Evolutionary conservation across 1,140 invertebrate species (phyloP), one percentile per base, ranked within the genome.

Genomic region (Araneus ventricosus): DNA sequence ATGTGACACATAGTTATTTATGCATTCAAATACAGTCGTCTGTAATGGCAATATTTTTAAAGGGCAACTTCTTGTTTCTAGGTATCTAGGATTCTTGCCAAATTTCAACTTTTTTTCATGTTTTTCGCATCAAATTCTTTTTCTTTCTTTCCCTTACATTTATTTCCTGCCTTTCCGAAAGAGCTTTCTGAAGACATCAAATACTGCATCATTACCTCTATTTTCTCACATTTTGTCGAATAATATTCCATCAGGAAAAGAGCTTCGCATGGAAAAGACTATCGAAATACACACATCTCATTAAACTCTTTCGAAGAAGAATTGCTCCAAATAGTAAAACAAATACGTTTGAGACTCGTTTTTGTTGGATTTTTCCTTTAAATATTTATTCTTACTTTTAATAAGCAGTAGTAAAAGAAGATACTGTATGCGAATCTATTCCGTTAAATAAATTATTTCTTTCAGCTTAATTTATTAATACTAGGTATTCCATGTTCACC

Each of bases 191-290:
- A 27, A 75, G 27, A 10, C 14, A 34, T 75, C 70, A 20, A 24
- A 75, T 37, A 37, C 30, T 75, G 70, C 70, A 34, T 75, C 70
- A 75, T 75, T 75, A 75, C 70, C 70, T 75, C 37, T 75, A 75
- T 22, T 37, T 30, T 34, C 30, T 34, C 30, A 4, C 30, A 37
- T 75, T 37, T 30, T 37, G 17, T 20, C 14, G 34, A 75, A 75
- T 75, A 75, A 34, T 75, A 14, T 20, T 20, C 34, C 7, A 20
- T 75, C 14, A 10, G 17, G 34, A 17, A 34, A 75, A 75, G 30
- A 70, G 63, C 24, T 27, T 70, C 10, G 30, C n/a, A 70, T 70
- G 63, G 30, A 70, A 70, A 34, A 34, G 2, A 20, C 24, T n/a
- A 75, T 22, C 20, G 34, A 37, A 22, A 37, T 37, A 30, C 37